These are phyloP conservation scores for Carlito syrichta DNA, from an alignment of 2,113 vertebrate species.

Conservation along the genomic window DNA sequence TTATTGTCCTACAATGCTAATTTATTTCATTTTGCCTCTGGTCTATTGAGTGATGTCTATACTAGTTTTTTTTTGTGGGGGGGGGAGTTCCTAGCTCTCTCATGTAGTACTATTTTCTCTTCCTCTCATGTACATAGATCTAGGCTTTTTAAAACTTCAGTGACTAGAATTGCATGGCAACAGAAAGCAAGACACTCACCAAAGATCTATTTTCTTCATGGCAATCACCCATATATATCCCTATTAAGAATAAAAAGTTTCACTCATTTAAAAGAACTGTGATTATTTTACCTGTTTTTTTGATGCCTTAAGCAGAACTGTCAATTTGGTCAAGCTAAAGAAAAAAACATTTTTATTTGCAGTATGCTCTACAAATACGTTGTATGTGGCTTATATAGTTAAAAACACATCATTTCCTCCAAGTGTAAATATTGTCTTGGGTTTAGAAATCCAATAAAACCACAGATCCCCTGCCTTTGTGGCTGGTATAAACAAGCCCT, in stretches of 20 bases:
- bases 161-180: background rate
- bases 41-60: background rate
- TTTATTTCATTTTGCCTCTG: background rate
- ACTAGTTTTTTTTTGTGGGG: background rate
- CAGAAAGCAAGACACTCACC: background rate
- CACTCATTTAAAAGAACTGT: background rate
- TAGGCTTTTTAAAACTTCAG: background rate
- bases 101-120: background rate
- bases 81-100: background rate
- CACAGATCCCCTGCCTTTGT: slow-evolving; percentile 53
- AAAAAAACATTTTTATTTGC: slow-evolving; percentile 50
- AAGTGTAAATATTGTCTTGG: slow-evolving; percentile 74
- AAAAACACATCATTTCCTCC: slow-evolving; percentile 67
- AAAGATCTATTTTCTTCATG: background rate
- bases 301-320: slow-evolving; percentile 54
- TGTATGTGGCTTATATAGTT: slow-evolving; percentile 51
- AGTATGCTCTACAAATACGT: slow-evolving; percentile 42
- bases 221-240: background rate
- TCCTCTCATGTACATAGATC: background rate
- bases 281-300: slow-evolving; percentile 26
- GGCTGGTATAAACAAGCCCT: slow-evolving; percentile 45
- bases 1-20: background rate
- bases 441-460: slow-evolving; percentile 67
- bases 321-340: slow-evolving; percentile 39
- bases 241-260: slow-evolving; percentile 23